Conservation (phyloP, 2,113 vertebrate species). For the Boulengeromyrus knoepffleri region DNA sequence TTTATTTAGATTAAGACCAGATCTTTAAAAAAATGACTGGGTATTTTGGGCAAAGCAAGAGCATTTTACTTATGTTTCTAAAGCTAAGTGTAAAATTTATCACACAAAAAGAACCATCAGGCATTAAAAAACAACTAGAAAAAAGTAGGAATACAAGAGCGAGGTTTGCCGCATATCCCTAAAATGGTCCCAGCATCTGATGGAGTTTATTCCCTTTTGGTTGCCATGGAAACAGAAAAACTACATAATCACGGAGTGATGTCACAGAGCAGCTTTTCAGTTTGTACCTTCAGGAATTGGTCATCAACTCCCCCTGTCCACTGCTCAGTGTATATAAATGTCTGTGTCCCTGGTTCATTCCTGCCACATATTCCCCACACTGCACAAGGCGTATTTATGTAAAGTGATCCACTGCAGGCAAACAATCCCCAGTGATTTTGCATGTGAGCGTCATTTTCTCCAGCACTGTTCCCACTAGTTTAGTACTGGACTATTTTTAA, state of each 20-base stretch:
- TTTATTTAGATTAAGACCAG: conserved; percentile 18
- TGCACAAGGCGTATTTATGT: conserved; percentile 14
- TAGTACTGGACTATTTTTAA: conserved; percentile 23
- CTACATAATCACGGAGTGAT: not conserved
- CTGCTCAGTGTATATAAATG: not conserved
- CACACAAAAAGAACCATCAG: not conserved
- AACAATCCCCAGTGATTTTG: conserved; percentile 22
- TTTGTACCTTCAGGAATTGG: not conserved
- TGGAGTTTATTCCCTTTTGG: not conserved
- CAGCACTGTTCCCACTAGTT: conserved; percentile 16
- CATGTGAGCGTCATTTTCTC: conserved; percentile 18
- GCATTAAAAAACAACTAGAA: not conserved
- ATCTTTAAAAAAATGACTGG: conserved; percentile 25
- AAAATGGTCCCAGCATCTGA: not conserved
- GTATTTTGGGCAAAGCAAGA: not conserved
- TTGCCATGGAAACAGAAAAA: conserved; percentile 16
- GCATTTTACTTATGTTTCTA: not conserved
- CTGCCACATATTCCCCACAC: not conserved
- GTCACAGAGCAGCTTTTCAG: not conserved
- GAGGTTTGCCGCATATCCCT: not conserved
- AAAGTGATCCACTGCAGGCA: conserved; percentile 17
- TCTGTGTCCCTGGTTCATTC: not conserved
- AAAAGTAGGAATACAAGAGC: not conserved
- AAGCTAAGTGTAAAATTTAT: not conserved
- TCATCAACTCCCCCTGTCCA: not conserved